Evolutionary conservation across 2,888 invertebrate genomes (phyloP).

Genomic region (Campoletis raptor): DNA sequence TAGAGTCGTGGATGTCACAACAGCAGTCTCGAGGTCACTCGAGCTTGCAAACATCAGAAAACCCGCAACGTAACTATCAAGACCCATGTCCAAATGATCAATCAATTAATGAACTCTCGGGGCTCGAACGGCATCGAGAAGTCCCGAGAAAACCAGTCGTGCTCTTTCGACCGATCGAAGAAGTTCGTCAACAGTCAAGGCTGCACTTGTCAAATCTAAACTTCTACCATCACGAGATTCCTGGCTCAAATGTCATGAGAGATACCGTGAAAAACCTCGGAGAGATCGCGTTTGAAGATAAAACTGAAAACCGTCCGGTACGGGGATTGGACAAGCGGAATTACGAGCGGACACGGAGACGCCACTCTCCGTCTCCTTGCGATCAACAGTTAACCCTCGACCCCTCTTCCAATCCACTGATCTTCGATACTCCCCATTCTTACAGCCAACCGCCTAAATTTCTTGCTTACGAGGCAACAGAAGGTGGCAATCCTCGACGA

Average conservation of each 20-base stretch:
- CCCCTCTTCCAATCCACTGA: not conserved
- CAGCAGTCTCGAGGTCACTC: not conserved
- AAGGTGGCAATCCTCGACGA: slow-evolving; percentile 43
- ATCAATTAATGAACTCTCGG: not conserved
- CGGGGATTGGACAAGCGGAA: not conserved
- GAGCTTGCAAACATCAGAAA: not conserved
- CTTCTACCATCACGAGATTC: not conserved
- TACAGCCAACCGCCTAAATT: slow-evolving; percentile 50
- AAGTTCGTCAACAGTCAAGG: not conserved
- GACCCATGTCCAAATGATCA: not conserved
- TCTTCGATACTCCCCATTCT: not conserved
- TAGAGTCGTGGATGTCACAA: not conserved
- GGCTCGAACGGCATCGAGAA: not conserved
- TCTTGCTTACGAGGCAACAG: slow-evolving; percentile 39
- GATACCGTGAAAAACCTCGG: slow-evolving; percentile 37
- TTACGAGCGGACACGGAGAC: slow-evolving; percentile 2
- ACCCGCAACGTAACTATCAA: not conserved
- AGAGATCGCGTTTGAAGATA: slow-evolving; percentile 34
- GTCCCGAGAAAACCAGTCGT: slow-evolving; percentile 43
- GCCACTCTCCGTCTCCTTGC: not conserved
- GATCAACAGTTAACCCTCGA: not conserved
- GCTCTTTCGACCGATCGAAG: slow-evolving; percentile 57
- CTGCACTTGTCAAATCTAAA: not conserved
- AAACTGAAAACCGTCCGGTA: not conserved
- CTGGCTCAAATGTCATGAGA: slow-evolving; percentile 10